phyloP scores from a whole-genome alignment of 2,797 vertebrate species.

The Fistularia commersonii region DNA sequence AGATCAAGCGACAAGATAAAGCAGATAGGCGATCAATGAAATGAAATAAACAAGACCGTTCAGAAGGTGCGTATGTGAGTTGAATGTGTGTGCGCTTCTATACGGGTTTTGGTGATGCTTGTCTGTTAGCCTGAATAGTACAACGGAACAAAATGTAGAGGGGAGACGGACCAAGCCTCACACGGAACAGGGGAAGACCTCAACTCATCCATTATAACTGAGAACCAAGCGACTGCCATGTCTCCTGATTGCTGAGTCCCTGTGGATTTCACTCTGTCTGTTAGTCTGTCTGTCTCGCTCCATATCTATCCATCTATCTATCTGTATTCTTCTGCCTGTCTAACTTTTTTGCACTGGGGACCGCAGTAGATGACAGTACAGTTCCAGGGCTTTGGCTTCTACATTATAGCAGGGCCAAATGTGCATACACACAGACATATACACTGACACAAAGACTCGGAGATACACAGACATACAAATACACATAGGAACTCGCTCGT shows the following conservation, averaged over 20 bases:
- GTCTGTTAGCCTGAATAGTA: conserved; percentile 33
- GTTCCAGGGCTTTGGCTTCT: conserved; percentile 60
- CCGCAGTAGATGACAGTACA: conserved; percentile 47
- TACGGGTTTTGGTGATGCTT: conserved; percentile 25
- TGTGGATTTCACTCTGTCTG: conserved; percentile 31
- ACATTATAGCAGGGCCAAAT: conserved; percentile 48
- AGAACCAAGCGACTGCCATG: conserved; percentile 72
- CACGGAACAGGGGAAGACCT: conserved; percentile 57
- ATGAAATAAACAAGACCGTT: conserved; percentile 55
- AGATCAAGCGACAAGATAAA: conserved; percentile 50
- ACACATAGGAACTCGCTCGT: conserved; percentile 39
- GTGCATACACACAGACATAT: conserved; percentile 27
- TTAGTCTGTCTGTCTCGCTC: conserved; percentile 1
- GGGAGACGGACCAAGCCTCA: conserved; percentile 50
- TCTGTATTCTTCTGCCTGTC: conserved; percentile 8
- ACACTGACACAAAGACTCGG: conserved; percentile 13
- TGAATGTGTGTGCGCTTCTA: conserved; percentile 17
- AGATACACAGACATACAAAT: conserved; percentile 10
- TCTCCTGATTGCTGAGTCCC: conserved; percentile 69
- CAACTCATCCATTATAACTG: conserved; percentile 72
- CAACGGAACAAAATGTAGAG: conserved; percentile 42
- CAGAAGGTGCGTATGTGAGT: conserved; percentile 28
- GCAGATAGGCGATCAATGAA: conserved; percentile 56
- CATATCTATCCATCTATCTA: background rate
- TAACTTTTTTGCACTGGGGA: conserved; percentile 41